phyloP scores from a whole-genome alignment of 2,888 invertebrate genomes.

The Elegia similella region DNA sequence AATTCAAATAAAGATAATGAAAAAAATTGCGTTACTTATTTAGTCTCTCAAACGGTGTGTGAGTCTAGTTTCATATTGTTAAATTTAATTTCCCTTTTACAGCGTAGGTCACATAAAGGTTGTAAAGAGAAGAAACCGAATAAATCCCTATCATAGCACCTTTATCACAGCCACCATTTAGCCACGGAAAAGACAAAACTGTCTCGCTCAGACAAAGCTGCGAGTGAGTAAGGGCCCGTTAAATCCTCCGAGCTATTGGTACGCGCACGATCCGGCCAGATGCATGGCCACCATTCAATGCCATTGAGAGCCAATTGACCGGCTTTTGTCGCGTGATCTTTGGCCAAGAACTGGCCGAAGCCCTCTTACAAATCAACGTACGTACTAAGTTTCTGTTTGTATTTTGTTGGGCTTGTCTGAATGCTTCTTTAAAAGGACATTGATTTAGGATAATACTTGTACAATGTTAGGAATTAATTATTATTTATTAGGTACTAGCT shows the following conservation, averaged over 20 bases:
- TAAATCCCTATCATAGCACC: neutral
- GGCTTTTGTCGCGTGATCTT: slow-evolving; percentile 38
- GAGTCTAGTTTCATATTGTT: no score
- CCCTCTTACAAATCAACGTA: slow-evolving; percentile 31
- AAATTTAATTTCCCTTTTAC: no score
- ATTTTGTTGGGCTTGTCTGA: no score
- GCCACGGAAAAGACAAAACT: slow-evolving; percentile 11
- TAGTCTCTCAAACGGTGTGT: no score
- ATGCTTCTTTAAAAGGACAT: no score
- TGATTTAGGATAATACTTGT: no score
- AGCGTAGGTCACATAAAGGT: neutral
- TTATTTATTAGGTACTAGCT: no score
- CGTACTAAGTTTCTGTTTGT: neutral
- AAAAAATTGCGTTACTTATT: no score
- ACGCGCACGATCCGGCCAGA: slow-evolving; percentile 69
- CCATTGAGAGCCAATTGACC: slow-evolving; percentile 40
- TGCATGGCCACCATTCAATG: slow-evolving; percentile 49
- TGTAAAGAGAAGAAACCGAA: neutral
- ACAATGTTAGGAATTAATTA: no score
- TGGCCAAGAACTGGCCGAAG: slow-evolving; percentile 37
- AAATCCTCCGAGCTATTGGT: slow-evolving; percentile 71
- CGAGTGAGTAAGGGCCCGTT: slow-evolving; percentile 61
- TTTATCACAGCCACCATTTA: neutral
- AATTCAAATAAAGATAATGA: no score
- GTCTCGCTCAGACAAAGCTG: slow-evolving; percentile 60